Base-by-base conservation (phyloP, 2,888 invertebrate species). In the Pristionchus mayeri region DNA sequence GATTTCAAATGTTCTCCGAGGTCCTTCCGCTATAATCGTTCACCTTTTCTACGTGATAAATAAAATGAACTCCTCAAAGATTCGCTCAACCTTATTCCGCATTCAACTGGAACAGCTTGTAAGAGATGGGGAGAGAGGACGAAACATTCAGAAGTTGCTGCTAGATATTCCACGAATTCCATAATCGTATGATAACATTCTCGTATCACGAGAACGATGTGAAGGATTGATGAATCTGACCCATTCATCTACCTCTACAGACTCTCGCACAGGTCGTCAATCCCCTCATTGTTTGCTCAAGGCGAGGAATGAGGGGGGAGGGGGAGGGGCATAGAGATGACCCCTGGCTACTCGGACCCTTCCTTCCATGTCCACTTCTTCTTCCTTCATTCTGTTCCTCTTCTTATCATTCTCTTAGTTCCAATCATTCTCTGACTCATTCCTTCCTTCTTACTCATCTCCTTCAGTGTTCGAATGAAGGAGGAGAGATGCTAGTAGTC, bases 381-480 rank as follows among this genome's bases (percentile, higher is more conserved):
- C 44, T 44, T 9, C 6, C 13, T 44, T 13, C 13, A 44, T 44
- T 6, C 44, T 44, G 44, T 44, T 9, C 13, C 7, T 6, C 44
- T 44, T 34, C 63, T 18, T 34, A 60, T 60, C 57, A 37, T 18
- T 63, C 34, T 16, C 34, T 34, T 44, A 9, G 7, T 44, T 13
- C 63, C 1, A 30, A 6, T 34, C 34, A 34, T 63, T 34, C 13
- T 30, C 63, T 63, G 63, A 63, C 18, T 63, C 63, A 63, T 63
- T 44, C 44, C 44, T 13, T 44, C 63, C 9, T 34, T 63, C 34
- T 63, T 63, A 30, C 27, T 27, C 63, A 44, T 63, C 57, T 30
- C 30, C 30, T 52, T 60, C 57, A 60, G 57, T 60, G 57, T 60
- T 57, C 18, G 63, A 37, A 63, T 63, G 63, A 27, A 18, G 63